Conservation (phyloP, 1,140 invertebrate genomes). For the Maconellicoccus hirsutus region DNA sequence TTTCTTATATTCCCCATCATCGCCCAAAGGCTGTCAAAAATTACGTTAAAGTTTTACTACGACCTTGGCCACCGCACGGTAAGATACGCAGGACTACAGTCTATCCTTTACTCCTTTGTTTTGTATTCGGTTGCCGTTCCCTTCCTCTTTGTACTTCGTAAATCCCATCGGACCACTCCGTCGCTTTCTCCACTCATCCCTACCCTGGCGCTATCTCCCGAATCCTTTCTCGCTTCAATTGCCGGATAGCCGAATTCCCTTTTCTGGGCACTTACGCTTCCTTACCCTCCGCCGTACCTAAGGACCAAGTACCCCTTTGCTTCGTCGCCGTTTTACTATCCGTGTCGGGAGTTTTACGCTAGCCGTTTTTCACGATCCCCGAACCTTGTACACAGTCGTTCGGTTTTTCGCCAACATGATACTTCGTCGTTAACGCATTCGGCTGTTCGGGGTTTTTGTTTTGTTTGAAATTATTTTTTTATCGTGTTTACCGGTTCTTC, state of each 20-base stretch:
- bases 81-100: constrained; percentile 11
- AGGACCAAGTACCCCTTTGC: background rate
- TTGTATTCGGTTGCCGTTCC: background rate
- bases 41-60: constrained; percentile 17
- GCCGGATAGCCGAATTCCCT: constrained; percentile 6
- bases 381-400: background rate
- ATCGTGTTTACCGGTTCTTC: no score
- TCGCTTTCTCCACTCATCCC: background rate
- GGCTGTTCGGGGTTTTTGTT: background rate
- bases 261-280: constrained; percentile 7
- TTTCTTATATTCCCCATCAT: background rate
- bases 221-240: constrained; percentile 4
- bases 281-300: background rate
- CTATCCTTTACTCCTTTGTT: constrained; percentile 13
- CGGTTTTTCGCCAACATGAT: background rate
- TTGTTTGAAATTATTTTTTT: no score
- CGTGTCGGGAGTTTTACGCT: constrained; percentile 15
- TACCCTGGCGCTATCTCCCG: background rate
- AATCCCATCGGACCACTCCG: constrained; percentile 2
- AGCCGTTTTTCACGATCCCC: constrained; percentile 16
- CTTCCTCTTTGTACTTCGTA: background rate
- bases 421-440: background rate
- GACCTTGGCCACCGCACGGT: constrained; percentile 17
- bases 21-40: constrained; percentile 16
- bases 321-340: background rate